Conservation (phyloP, 2,888 invertebrate species). For the Drosophila macrospina region DNA sequence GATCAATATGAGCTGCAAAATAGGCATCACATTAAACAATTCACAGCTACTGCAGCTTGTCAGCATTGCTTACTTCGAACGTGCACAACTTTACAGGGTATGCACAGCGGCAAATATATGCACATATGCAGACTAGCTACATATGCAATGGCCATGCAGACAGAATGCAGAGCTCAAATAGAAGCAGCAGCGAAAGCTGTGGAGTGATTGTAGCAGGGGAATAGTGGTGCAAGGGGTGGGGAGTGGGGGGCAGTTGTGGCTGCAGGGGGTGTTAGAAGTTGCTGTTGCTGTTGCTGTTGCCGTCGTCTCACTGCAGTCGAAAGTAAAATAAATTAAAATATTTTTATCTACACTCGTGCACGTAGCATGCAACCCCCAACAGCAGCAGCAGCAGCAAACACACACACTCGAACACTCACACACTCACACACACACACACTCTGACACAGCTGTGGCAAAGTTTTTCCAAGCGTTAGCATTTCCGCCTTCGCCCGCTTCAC, state of each 20-base stretch:
- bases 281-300: slow-evolving; percentile 10
- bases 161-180: slow-evolving; percentile 20
- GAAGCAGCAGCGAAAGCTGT: neutral
- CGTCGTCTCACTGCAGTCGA: slow-evolving; percentile 62
- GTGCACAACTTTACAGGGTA: slow-evolving; percentile 14
- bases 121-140: slow-evolving; percentile 24
- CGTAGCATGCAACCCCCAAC: slow-evolving; percentile 69
- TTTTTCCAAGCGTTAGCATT: slow-evolving; percentile 71
- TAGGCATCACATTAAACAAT: too few relatives aligned
- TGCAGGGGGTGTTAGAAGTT: too few relatives aligned
- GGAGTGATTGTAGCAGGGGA: too few relatives aligned
- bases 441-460: slow-evolving; percentile 65
- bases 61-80: neutral
- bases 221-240: slow-evolving; percentile 14
- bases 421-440: slow-evolving; percentile 26
- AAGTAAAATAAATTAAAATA: slow-evolving; percentile 80
- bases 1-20: too few relatives aligned
- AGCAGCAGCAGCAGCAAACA: slow-evolving; percentile 1
- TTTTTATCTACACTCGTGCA: slow-evolving; percentile 79
- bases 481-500: slow-evolving; percentile 27
- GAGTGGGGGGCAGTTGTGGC: neutral
- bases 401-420: slow-evolving; percentile 23
- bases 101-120: slow-evolving; percentile 21
- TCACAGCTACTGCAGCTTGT: too few relatives aligned
- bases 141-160: slow-evolving; percentile 57